phyloP scores from a whole-genome alignment of 2,888 invertebrate genomes.

The Eupithecia insigniata region DNA sequence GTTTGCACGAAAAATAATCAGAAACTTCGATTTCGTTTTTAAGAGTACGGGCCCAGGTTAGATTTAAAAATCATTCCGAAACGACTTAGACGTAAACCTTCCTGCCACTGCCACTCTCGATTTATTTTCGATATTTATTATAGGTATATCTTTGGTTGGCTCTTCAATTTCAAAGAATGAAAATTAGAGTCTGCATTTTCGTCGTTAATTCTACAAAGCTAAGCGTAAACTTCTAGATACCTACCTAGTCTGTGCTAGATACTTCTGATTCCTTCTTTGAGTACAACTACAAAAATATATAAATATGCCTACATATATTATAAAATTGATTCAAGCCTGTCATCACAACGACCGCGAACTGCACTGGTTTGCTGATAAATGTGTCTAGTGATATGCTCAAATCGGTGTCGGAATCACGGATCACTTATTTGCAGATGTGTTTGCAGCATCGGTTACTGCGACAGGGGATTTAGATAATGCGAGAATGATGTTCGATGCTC shows the following conservation, averaged over 20 bases:
- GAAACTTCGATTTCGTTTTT: too few species aligned
- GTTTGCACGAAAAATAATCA: too few species aligned
- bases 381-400: conserved; percentile 35
- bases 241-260: too few species aligned
- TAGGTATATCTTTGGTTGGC: not conserved
- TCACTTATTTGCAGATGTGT: conserved; percentile 29
- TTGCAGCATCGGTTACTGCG: conserved; percentile 25
- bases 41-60: too few species aligned
- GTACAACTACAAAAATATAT: not conserved
- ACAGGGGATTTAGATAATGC: conserved; percentile 26
- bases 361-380: conserved; percentile 24
- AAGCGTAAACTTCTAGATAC: too few species aligned
- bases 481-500: conserved; percentile 8
- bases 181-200: not conserved
- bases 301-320: not conserved
- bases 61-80: too few species aligned
- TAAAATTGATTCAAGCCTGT: not conserved
- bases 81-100: not conserved
- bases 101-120: not conserved
- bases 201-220: not conserved
- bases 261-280: not conserved
- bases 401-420: conserved; percentile 29
- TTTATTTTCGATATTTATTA: not conserved
- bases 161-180: not conserved
- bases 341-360: conserved; percentile 3